Percentiles rank a stretch among this genome's conserved stretches.
Evolutionary conservation across 1,140 invertebrate species (phyloP).

Genomic region (Cheumatopsyche charites): DNA sequence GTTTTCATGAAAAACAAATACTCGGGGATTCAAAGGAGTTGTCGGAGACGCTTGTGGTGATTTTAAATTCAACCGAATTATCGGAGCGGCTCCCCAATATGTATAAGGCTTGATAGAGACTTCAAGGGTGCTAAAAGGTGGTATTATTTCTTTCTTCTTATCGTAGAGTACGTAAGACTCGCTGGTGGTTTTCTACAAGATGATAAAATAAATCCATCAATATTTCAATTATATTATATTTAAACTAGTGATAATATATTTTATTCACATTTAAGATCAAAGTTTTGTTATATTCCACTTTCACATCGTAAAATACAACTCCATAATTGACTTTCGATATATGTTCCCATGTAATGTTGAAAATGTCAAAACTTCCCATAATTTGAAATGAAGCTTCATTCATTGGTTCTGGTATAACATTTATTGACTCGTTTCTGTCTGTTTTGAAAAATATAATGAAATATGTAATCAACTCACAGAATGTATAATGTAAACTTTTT

Average conservation of each 20-base stretch:
- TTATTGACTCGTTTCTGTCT: constrained; percentile 57
- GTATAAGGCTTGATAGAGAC: constrained; percentile 80
- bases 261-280: constrained; percentile 55
- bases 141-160: constrained; percentile 55
- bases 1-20: constrained; percentile 66
- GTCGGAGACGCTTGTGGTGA: constrained; percentile 76
- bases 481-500: neutral
- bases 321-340: constrained; percentile 78
- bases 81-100: constrained; percentile 78
- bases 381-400: constrained; percentile 67
- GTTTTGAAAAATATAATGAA: constrained; percentile 15
- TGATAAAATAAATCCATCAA: constrained; percentile 28
- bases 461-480: neutral
- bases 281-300: constrained; percentile 62
- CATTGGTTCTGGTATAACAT: constrained; percentile 74
- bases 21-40: constrained; percentile 70
- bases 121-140: constrained; percentile 71
- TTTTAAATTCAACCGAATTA: constrained; percentile 63
- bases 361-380: constrained; percentile 73
- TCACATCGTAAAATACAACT: constrained; percentile 82
- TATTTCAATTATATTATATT: neutral
- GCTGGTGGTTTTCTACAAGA: constrained; percentile 59
- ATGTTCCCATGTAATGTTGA: constrained; percentile 81
- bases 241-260: neutral
- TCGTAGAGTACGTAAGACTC: constrained; percentile 56